Percentiles rank a stretch among this genome's conserved stretches.
Conservation (phyloP, 53 echinoderm and acorn worm species). For the Paelopatides confundens region DNA sequence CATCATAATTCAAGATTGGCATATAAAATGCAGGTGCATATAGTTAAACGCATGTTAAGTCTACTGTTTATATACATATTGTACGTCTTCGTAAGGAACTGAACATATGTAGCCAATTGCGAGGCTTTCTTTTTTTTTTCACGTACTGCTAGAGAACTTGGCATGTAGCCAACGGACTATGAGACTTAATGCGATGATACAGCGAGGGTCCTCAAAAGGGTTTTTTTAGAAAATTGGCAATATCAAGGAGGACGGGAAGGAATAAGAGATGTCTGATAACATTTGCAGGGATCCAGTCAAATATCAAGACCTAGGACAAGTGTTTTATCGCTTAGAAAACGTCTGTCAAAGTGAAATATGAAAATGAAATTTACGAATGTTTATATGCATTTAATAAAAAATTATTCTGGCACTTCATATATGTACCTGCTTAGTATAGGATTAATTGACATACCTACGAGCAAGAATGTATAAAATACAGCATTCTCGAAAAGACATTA, state of each 20-base stretch:
- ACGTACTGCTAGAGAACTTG: background rate
- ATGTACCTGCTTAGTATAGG: too few relatives aligned
- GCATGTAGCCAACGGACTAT: background rate
- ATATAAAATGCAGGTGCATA: constrained; percentile 6
- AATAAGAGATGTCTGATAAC: background rate
- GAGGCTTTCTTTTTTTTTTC: background rate
- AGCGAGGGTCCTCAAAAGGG: background rate
- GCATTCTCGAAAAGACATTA: too few relatives aligned
- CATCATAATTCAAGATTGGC: background rate
- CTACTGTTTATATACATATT: background rate
- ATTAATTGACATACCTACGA: too few relatives aligned
- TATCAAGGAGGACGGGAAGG: background rate
- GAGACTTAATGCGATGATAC: background rate
- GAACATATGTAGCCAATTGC: background rate
- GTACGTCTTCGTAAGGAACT: background rate
- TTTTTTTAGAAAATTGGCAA: background rate
- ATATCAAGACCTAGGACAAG: too few relatives aligned
- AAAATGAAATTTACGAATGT: too few relatives aligned
- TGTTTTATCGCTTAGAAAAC: too few relatives aligned
- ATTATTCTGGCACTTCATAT: too few relatives aligned
- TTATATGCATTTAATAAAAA: too few relatives aligned
- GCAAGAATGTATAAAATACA: too few relatives aligned
- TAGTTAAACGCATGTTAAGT: background rate
- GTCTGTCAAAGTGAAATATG: too few relatives aligned
- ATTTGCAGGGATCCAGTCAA: background rate